Conservation (phyloP, 2,888 invertebrate species). For the Isoperla grammatica region DNA sequence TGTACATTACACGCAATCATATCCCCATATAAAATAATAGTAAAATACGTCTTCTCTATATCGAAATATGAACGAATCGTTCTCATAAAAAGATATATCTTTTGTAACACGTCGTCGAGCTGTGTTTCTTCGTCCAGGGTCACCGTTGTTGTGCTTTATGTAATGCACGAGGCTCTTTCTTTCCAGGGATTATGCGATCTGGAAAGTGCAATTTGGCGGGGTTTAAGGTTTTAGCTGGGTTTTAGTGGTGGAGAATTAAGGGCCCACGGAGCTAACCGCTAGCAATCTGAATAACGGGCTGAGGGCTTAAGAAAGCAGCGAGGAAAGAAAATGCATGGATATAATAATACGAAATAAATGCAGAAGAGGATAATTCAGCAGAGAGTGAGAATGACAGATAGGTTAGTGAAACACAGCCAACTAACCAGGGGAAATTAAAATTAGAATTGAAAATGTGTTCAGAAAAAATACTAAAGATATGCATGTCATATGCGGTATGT, state of each 20-base stretch:
- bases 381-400: not conserved
- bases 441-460: no score
- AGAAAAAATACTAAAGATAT: no score
- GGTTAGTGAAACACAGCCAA: not conserved
- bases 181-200: slow-evolving; percentile 11
- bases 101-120: no score
- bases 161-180: not conserved
- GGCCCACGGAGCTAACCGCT: not conserved
- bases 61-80: no score
- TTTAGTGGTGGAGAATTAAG: slow-evolving; percentile 5
- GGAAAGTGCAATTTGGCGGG: slow-evolving; percentile 17
- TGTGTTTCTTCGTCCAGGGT: no score
- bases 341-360: not conserved
- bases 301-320: slow-evolving; percentile 6
- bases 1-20: no score
- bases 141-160: no score
- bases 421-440: no score
- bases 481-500: no score
- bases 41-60: no score
- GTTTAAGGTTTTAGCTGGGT: slow-evolving; percentile 13
- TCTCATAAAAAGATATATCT: no score
- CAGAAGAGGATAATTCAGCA: not conserved
- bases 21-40: no score
- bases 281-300: not conserved
- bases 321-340: not conserved